These are phyloP conservation scores for Balearica regulorum DNA, from an alignment of 2,797 vertebrate species.

Conservation along the genomic window DNA sequence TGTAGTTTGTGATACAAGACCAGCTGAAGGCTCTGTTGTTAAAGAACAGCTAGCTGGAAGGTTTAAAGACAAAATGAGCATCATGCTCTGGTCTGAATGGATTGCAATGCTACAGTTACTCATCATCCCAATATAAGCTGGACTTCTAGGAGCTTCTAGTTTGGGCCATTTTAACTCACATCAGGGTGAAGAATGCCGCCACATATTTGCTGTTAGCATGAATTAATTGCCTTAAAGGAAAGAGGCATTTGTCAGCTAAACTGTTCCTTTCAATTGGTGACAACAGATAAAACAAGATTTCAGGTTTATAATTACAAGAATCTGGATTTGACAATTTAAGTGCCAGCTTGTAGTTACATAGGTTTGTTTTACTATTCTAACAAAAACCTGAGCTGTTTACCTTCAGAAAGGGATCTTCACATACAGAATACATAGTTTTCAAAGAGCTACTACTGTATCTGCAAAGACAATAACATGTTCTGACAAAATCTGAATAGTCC, in stretches of 20 bases:
- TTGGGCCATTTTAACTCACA: background rate
- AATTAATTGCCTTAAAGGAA: background rate
- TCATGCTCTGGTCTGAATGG: background rate
- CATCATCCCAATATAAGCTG: background rate
- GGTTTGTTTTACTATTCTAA: background rate
- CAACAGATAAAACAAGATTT: background rate
- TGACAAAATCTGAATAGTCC: constrained; percentile 33
- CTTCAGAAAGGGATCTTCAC: background rate
- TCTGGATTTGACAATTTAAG: background rate
- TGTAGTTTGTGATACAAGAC: background rate
- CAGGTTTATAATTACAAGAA: background rate
- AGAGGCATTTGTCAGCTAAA: background rate
- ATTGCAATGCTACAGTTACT: background rate
- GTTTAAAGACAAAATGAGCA: background rate
- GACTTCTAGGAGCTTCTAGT: background rate
- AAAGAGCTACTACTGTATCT: background rate
- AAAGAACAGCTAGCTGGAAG: background rate
- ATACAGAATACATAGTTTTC: background rate
- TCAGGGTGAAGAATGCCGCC: background rate
- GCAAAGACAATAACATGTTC: constrained; percentile 14
- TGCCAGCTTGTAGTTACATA: background rate
- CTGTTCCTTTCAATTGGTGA: background rate
- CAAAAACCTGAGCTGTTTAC: background rate
- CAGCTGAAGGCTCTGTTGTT: background rate
- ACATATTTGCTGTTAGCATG: background rate